These are phyloP conservation scores for Parus major DNA, from an alignment of 2,113 vertebrate species.

Conservation along the genomic window DNA sequence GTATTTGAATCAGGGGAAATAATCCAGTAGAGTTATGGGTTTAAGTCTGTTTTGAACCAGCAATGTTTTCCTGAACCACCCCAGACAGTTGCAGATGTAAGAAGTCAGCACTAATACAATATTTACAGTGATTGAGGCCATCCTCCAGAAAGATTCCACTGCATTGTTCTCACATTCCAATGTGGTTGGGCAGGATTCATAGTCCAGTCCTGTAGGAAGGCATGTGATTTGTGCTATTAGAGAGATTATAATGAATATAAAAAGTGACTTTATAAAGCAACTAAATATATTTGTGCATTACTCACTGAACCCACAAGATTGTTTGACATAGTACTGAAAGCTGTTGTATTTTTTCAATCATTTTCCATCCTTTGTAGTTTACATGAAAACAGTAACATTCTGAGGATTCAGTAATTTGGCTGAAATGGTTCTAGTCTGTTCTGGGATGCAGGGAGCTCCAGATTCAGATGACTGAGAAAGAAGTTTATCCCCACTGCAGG, in stretches of 20 bases:
- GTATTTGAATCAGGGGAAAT: not conserved
- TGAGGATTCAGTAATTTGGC: not conserved
- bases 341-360: not conserved
- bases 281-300: not conserved
- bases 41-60: not conserved
- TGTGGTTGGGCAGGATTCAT: conserved; percentile 71
- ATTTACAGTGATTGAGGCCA: conserved; percentile 70
- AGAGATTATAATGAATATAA: not conserved
- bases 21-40: not conserved
- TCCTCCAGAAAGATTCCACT: conserved; percentile 76
- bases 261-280: not conserved
- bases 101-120: not conserved
- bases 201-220: conserved; percentile 66
- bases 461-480: not conserved
- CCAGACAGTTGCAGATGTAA: not conserved
- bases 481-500: not conserved
- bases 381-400: not conserved
- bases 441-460: not conserved
- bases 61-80: not conserved
- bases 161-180: conserved; percentile 76
- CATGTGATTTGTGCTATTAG: not conserved
- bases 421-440: not conserved
- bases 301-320: not conserved
- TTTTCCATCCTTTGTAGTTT: not conserved
- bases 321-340: not conserved